Base-by-base conservation (phyloP, 2,113 vertebrate genomes). In the Dasyurus viverrinus region DNA sequence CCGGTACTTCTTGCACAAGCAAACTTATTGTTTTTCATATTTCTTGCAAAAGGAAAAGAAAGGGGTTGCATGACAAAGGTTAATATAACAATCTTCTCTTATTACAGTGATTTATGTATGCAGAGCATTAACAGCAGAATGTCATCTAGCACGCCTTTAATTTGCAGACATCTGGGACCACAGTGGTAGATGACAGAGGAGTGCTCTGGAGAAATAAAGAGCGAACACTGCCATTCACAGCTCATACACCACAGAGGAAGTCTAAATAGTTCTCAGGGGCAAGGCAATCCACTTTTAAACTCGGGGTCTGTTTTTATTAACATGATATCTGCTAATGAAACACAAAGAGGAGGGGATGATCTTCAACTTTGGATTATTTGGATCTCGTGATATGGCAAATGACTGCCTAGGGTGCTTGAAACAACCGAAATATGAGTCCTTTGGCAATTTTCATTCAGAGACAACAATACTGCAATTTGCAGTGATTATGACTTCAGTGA, bases 101-200 rank as follows among this genome's bases (percentile, higher is more conserved):
- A 98, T 99, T 98, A 98, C 98, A 97, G n/a, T 98, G 98, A 99
- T 99, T 99, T 99, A 99, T 99, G 98, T 97, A 97, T 97, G 98
- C 98, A 98, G 98, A 98, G 97, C 98, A 98, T 98, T 98, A 98
- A 99, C 97, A 95, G 97, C 89, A 93, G 98, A 98, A 98, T 99
- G 98, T 98, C 98, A 98, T 98, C 97, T 95, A 97, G 92, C 97
- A 98, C 98, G 98, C 97, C 98, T 98, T 98, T 98, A 98, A 98
- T 98, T 98, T 98, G 97, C 97, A 98, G 98, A 98, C 98, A 98
- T 98, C 97, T 97, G 98, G 98, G 98, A 98, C 98, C 98, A 97
- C 98, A 98, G 98, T 97, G 98, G 97, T 98, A 98, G 98, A 98
- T 98, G 98, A 98, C 98, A 98, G 98, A 98, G 96, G 95, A 3